Evolutionary conservation across 2,797 vertebrate genomes (phyloP), one percentile per base, ranked within the genome.

Genomic region (Gephyroberyx darwinii): DNA sequence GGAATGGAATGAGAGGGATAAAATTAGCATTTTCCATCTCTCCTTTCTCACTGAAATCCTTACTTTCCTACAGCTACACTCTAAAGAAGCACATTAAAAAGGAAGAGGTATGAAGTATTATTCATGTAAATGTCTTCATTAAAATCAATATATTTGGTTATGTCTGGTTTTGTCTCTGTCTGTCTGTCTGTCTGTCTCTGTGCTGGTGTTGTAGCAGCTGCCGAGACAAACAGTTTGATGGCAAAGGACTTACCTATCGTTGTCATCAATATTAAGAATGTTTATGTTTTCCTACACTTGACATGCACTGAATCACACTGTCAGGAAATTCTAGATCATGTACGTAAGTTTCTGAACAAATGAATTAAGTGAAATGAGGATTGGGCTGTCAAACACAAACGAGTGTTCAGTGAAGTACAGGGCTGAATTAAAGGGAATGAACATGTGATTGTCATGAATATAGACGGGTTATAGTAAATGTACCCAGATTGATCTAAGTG

Each of bases 21-120:
- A 91, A 92, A 78, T 91, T 72, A 72, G 72, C 86, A 80, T 78
- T 74, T 71, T 71, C 41, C 19, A 73, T 37, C 19, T 53, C 65
- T 30, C 65, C 20, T 47, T 35, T 35, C 65, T 77, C 69, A 75
- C 33, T 35, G 31, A 79, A 71, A 73, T 57, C 45, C 35, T 43
- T 48, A 56, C 55, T 72, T 60, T 77, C 69, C 65, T 74, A 52
- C 74, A 53, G 69, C 69, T 59, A 58, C 60, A 80, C 65, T 82
- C 62, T 73, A 76, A 86, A 88, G 61, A 71, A 35, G 35, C 67
- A 56, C 66, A 81, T 4, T n/a, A 80, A 75, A 48, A 74, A 22
- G 72, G 17, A 26, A 71, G 22, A 69, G 20, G 50, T 57, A 58
- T 78, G 55, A 19, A 35, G 22, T 55, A 55, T 35, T 39, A 22